Conservation (phyloP, 2,888 invertebrate species). For the Himalopsyche japonica region DNA sequence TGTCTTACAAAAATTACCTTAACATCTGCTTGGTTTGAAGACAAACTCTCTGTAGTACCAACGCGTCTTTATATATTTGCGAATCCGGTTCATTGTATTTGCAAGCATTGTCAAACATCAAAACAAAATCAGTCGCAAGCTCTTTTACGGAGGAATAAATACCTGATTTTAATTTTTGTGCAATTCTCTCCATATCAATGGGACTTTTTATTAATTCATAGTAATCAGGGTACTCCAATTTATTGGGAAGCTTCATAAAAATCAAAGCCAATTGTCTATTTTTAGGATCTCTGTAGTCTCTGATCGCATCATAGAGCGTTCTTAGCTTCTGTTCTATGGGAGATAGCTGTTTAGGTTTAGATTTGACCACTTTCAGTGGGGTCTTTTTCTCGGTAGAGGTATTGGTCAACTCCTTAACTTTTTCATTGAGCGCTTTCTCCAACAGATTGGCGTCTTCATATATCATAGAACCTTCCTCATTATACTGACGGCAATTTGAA, state of each 20-base stretch:
- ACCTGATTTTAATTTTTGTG: constrained; percentile 78
- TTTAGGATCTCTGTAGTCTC: constrained; percentile 85
- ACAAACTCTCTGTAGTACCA: constrained; percentile 88
- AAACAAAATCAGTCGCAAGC: constrained; percentile 82
- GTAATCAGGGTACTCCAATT: constrained; percentile 94
- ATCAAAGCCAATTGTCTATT: constrained; percentile 89
- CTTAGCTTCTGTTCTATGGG: constrained; percentile 77
- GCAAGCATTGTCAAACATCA: constrained; percentile 97
- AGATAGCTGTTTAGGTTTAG: constrained; percentile 55
- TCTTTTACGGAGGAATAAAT: constrained; percentile 83
- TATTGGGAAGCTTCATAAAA: constrained; percentile 93
- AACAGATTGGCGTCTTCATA: constrained; percentile 91
- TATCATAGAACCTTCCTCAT: constrained; percentile 94
- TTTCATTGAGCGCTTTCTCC: constrained; percentile 82
- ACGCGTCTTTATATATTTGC: constrained; percentile 94
- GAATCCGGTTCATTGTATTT: constrained; percentile 98
- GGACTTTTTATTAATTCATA: constrained; percentile 96
- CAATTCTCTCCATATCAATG: constrained; percentile 94
- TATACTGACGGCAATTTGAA: constrained; percentile 94
- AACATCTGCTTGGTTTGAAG: constrained; percentile 89
- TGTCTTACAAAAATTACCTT: constrained; percentile 51
- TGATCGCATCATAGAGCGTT: constrained; percentile 85
- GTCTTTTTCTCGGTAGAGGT: constrained; percentile 55
- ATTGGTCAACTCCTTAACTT: constrained; percentile 74
- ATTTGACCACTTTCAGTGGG: constrained; percentile 58